These are phyloP conservation scores for Ectemnius cavifrons DNA, from an alignment of 2,888 invertebrate species.

Conservation along the genomic window DNA sequence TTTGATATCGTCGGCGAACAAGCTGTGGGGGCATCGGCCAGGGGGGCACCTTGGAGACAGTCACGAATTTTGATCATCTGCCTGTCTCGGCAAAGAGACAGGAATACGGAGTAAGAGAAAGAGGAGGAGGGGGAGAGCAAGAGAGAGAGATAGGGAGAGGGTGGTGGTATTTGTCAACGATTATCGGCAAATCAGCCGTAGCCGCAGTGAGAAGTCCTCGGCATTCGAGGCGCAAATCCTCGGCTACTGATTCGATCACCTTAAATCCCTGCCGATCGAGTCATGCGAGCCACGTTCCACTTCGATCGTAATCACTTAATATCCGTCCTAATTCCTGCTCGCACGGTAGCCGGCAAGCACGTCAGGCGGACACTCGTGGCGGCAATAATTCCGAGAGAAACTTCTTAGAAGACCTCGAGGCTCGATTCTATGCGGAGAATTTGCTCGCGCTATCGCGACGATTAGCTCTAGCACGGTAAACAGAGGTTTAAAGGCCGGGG, in stretches of 20 bases:
- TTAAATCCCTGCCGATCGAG: constrained; percentile 48
- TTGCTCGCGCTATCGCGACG: background rate
- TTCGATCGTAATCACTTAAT: constrained; percentile 42
- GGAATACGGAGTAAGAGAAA: background rate
- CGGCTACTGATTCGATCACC: constrained; percentile 30
- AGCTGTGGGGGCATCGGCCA: too few relatives aligned
- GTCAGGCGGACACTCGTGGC: too few relatives aligned
- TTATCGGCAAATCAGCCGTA: constrained; percentile 41
- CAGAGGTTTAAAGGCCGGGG: too few relatives aligned
- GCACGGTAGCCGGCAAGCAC: background rate
- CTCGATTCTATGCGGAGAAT: constrained; percentile 14
- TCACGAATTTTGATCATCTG: background rate
- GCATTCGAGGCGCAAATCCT: constrained; percentile 32
- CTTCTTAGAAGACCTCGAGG: background rate
- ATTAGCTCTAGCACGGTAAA: too few relatives aligned
- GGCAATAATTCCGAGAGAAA: background rate
- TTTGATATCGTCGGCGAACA: constrained; percentile 1
- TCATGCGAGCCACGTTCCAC: constrained; percentile 35
- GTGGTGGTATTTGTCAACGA: constrained; percentile 21
- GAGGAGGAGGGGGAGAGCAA: background rate
- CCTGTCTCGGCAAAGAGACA: background rate
- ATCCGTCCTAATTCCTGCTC: constrained; percentile 28
- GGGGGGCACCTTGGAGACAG: too few relatives aligned
- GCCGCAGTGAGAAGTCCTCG: constrained; percentile 34
- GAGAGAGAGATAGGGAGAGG: background rate